These are phyloP conservation scores for Brienomyrus longianalis DNA, from an alignment of 2,113 vertebrate species.

Conservation along the genomic window DNA sequence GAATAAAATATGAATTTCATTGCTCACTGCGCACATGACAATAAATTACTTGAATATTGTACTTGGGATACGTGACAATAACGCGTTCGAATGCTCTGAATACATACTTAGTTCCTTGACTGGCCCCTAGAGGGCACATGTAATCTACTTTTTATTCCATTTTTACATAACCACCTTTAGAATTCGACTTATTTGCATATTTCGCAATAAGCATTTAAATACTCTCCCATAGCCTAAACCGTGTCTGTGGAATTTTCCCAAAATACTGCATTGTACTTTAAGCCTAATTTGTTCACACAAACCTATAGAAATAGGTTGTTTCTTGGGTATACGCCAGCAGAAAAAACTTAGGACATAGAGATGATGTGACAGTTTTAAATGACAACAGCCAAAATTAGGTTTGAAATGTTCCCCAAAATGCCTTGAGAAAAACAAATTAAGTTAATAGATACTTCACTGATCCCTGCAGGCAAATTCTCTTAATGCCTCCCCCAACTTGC, in stretches of 20 bases:
- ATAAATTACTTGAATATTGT: not conserved
- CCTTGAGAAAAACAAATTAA: not conserved
- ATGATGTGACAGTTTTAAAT: not conserved
- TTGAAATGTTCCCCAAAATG: not conserved
- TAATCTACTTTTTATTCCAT: not conserved
- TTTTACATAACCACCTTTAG: not conserved
- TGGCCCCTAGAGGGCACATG: conserved; percentile 10
- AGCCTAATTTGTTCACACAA: not conserved
- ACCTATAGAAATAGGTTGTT: not conserved
- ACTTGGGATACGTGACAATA: not conserved
- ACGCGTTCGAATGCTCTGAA: not conserved
- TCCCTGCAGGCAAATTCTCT: too few species aligned
- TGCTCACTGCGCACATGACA: not conserved
- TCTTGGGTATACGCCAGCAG: not conserved
- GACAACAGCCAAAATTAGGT: not conserved
- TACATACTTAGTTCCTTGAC: not conserved
- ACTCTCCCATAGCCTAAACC: not conserved
- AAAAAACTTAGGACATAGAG: not conserved
- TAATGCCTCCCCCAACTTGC: too few species aligned
- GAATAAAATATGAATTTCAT: not conserved
- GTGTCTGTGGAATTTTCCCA: not conserved
- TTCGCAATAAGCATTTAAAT: not conserved
- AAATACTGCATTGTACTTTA: not conserved
- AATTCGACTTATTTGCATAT: not conserved
- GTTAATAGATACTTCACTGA: too few species aligned